Percentiles rank a stretch among this genome's conserved stretches.
These are phyloP conservation scores for Cephus cinctus DNA, from an alignment of 1,140 invertebrate species.

Conservation along the genomic window DNA sequence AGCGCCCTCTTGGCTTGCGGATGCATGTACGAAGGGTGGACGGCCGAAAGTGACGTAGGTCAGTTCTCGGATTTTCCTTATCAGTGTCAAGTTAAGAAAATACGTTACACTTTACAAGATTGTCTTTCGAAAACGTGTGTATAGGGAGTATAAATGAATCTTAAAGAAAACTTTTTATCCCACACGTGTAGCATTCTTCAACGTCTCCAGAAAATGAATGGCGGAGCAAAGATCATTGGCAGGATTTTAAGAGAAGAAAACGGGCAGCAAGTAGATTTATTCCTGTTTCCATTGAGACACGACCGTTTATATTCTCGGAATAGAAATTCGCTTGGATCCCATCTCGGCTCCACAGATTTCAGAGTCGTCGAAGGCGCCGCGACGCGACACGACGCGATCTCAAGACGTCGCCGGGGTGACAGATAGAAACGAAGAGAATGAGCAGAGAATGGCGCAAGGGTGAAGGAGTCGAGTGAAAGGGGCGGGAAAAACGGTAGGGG, in stretches of 20 bases:
- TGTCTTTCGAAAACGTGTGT: no score
- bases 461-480: slow-evolving; percentile 12
- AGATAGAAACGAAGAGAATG: slow-evolving; percentile 1
- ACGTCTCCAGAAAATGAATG: no score
- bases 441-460: neutral
- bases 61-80: no score
- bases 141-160: no score
- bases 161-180: no score
- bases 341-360: slow-evolving; percentile 28
- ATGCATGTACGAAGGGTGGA: no score
- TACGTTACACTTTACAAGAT: no score
- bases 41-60: no score
- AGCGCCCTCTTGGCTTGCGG: no score
- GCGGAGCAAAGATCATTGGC: neutral
- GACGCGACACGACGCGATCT: neutral
- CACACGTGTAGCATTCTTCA: no score
- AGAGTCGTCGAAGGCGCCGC: neutral
- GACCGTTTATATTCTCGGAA: slow-evolving; percentile 44
- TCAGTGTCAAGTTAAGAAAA: no score
- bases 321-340: slow-evolving; percentile 34
- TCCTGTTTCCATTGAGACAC: slow-evolving; percentile 35
- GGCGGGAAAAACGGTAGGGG: slow-evolving; percentile 13
- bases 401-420: neutral
- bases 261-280: slow-evolving; percentile 45
- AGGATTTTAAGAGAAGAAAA: no score